phyloP scores from a whole-genome alignment of 2,888 invertebrate genomes.

The Toxonevra muliebris region DNA sequence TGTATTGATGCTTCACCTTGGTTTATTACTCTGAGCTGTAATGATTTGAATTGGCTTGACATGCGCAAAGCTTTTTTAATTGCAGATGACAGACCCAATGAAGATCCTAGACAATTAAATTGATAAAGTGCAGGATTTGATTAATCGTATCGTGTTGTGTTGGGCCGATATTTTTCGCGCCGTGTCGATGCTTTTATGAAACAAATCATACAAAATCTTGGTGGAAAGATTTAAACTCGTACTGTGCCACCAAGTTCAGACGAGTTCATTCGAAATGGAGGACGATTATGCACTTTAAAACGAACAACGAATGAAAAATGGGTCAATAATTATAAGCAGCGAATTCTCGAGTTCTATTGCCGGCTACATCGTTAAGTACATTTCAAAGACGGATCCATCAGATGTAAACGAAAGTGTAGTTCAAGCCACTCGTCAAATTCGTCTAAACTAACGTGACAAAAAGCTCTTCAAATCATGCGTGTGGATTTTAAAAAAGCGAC shows the following conservation, averaged over 20 bases:
- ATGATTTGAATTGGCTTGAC: slow-evolving; percentile 1
- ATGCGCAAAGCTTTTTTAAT: neutral
- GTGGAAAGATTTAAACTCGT: slow-evolving; percentile 32
- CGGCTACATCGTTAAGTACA: slow-evolving; percentile 35
- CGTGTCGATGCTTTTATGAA: slow-evolving; percentile 38
- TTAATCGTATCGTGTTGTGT: neutral
- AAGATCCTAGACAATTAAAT: slow-evolving; percentile 3
- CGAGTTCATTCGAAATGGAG: slow-evolving; percentile 28
- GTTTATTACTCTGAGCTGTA: slow-evolving; percentile 9
- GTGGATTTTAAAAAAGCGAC: slow-evolving; percentile 47
- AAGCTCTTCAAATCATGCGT: slow-evolving; percentile 49
- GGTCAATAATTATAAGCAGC: slow-evolving; percentile 43
- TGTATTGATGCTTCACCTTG: slow-evolving; percentile 46
- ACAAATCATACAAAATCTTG: slow-evolving; percentile 24
- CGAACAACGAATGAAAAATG: slow-evolving; percentile 20
- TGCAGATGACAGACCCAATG: slow-evolving; percentile 4
- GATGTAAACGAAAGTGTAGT: slow-evolving; percentile 15
- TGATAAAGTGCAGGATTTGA: slow-evolving; percentile 3
- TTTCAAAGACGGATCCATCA: slow-evolving; percentile 28
- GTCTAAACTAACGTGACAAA: slow-evolving; percentile 40
- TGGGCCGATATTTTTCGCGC: slow-evolving; percentile 38
- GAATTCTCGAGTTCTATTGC: slow-evolving; percentile 40
- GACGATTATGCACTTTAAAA: neutral
- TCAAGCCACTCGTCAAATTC: slow-evolving; percentile 38
- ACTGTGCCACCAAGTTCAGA: slow-evolving; percentile 30